These are phyloP conservation scores for Paramuricea clavata DNA, from an alignment of 92 coral and sea anemone species.

Conservation along the genomic window DNA sequence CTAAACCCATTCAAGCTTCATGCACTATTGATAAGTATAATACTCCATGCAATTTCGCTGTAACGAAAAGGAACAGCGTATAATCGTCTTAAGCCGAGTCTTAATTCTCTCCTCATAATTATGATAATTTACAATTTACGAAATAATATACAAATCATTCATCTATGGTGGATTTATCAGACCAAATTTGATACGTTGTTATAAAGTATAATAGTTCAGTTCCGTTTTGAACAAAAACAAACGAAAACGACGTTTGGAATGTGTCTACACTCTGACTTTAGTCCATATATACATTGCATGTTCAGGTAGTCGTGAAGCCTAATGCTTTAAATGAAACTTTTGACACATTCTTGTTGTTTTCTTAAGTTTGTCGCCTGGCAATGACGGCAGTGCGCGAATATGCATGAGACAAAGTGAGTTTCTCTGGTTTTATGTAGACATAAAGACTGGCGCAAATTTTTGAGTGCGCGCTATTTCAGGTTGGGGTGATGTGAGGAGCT, in stretches of 20 bases:
- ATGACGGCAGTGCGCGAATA: conserved; percentile 14
- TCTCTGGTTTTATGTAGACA: conserved; percentile 26
- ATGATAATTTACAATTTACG: not conserved
- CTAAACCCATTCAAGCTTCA: no score
- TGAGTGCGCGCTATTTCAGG: conserved; percentile 31
- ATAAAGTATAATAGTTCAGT: conserved; percentile 10
- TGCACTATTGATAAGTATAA: no score
- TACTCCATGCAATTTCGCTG: no score
- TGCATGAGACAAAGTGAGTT: conserved; percentile 4
- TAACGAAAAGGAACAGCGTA: no score
- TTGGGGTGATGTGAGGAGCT: conserved; percentile 13
- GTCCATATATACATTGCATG: not conserved
- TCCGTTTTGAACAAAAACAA: not conserved
- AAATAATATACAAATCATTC: not conserved
- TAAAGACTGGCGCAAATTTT: conserved; percentile 40
- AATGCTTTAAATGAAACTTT: not conserved
- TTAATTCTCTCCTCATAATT: not conserved
- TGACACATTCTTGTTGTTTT: conserved; percentile 9
- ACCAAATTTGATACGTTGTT: not conserved
- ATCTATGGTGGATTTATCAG: not conserved
- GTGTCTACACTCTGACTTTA: not conserved
- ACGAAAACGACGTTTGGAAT: not conserved
- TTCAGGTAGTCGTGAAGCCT: no score
- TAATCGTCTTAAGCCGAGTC: no score
- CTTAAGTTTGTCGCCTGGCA: conserved; percentile 35